A percentile compares a stretch with the other conserved stretches of the same genome.
Evolutionary conservation across 2,113 vertebrate genomes (phyloP).

Genomic region (Eidolon helvum): DNA sequence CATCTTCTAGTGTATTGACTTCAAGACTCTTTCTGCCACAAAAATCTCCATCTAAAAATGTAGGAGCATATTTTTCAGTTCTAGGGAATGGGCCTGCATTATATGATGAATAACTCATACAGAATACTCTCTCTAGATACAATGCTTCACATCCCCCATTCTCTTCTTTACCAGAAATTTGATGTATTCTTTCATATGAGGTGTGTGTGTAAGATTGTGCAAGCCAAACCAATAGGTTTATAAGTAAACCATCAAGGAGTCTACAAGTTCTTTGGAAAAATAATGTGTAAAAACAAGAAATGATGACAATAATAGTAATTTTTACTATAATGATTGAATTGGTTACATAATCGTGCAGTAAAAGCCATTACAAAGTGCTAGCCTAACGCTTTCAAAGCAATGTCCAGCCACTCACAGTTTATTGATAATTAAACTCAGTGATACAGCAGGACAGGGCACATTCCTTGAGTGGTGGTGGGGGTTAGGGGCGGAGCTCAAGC

Average conservation of each 20-base stretch:
- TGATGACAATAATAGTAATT: neutral
- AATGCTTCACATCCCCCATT: neutral
- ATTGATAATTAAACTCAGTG: neutral
- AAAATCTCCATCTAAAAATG: neutral
- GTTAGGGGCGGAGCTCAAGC: too few relatives aligned
- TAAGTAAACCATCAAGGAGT: neutral
- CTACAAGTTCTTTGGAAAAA: neutral
- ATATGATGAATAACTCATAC: neutral
- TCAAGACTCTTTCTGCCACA: neutral
- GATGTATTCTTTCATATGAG: neutral
- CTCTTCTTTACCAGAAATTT: neutral
- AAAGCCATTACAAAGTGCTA: neutral
- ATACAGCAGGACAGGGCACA: too few relatives aligned
- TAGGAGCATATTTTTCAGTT: neutral
- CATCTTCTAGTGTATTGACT: neutral
- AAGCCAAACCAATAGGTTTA: neutral
- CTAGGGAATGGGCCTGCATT: neutral
- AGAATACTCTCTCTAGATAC: neutral
- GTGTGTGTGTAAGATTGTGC: neutral
- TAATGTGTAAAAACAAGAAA: neutral
- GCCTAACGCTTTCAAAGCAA: neutral
- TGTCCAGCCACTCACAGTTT: neutral
- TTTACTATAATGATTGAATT: neutral
- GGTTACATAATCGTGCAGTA: neutral
- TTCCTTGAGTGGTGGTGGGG: too few relatives aligned